Base-by-base conservation (phyloP, 2,797 vertebrate genomes). In the Cossypha caffra region DNA sequence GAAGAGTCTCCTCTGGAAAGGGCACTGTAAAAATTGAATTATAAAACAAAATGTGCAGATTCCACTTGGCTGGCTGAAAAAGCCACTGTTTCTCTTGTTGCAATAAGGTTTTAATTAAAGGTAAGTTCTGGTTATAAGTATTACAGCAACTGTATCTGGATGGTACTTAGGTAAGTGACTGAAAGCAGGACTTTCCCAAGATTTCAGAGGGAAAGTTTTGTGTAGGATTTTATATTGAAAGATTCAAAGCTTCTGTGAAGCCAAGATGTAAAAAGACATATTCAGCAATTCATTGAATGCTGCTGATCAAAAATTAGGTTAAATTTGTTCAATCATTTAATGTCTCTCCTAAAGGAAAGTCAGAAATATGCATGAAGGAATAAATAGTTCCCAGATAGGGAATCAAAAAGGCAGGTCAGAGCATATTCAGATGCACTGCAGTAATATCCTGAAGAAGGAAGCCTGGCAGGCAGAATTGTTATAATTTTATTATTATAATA, bases 31-130 rank as follows among this genome's bases (percentile, higher is more conserved):
- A 95, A 92, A 77, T 20, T 93, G 63, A 81, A 87, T 94, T 95
- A 87, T 79, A 78, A 95, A 90, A 35, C n/a, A 86, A 54, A 78
- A 77, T 87, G 62, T 61, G 77, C 48, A 61, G 51, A 88, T 96
- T 95, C 91, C 43, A 50, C 48, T 96, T 83, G 80, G 43, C 90
- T 90, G 51, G 8, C 29, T 90, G 80, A 69, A 94, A 95, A 95
- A 93, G 68, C n/a, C 71, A 71, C 84, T 82, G 40, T 76, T 95
- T 79, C 68, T 91, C 73, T 88, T 93, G 67, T 74, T 90, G 62
- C 58, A 88, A 55, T 88, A 85, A 90, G 91, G 87, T 92, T 96
- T 94, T 95, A 96, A 95, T 95, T 96, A 96, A 94, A 93, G n/a
- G n/a, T 82, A 81, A 10, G 33, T 81, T 91, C 52, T 84, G n/a